Evolutionary conservation across 2,888 invertebrate genomes (phyloP).

Genomic region (Protonemura montana): DNA sequence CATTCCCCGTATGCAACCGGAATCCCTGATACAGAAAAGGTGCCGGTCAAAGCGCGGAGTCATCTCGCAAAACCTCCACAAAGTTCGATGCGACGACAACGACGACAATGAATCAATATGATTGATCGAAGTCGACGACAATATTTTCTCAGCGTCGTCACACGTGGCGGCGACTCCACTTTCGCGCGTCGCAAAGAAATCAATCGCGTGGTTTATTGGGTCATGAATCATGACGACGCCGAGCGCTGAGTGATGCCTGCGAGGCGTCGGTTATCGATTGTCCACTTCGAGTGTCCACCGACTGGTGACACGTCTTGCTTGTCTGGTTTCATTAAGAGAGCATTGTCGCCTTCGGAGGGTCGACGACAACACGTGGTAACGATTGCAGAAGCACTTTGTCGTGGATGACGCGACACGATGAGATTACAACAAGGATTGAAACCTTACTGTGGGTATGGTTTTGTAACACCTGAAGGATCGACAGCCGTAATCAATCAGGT

Average conservation of each 20-base stretch:
- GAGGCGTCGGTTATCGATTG: not conserved
- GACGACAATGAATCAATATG: constrained; percentile 27
- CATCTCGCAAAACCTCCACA: not conserved
- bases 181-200: constrained; percentile 18
- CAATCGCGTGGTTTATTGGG: constrained; percentile 23
- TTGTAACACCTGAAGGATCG: too few relatives aligned
- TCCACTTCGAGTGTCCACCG: not conserved
- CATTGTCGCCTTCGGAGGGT: not conserved
- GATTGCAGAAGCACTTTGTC: not conserved
- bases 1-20: not conserved
- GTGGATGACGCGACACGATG: not conserved
- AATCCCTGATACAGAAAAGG: not conserved
- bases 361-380: not conserved
- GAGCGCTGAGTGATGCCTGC: not conserved
- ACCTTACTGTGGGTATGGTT: too few relatives aligned
- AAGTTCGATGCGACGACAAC: not conserved
- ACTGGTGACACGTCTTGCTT: not conserved
- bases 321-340: not conserved
- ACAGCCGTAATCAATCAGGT: too few relatives aligned
- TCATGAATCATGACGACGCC: constrained; percentile 2
- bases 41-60: not conserved
- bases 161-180: not conserved
- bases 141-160: constrained; percentile 4
- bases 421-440: not conserved
- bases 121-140: not conserved